Conservation (phyloP, 2,113 vertebrate genomes). For the Sinocyclocheilus anophthalmus region DNA sequence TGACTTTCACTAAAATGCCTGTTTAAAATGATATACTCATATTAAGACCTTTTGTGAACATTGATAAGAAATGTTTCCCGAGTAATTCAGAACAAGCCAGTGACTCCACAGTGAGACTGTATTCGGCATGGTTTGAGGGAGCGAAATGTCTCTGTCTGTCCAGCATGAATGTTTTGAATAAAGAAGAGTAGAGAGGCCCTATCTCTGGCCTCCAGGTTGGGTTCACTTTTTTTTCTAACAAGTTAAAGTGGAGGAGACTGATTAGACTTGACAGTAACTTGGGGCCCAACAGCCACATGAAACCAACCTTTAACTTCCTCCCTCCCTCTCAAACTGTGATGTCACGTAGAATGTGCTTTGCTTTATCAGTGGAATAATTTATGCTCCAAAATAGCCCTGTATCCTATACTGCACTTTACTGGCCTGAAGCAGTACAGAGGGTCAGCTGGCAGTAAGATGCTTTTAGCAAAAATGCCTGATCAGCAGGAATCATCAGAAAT, state of each 20-base stretch:
- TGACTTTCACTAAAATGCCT: background rate
- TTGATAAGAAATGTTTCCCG: background rate
- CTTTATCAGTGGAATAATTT: conserved; percentile 3
- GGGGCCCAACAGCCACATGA: background rate
- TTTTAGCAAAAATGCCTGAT: conserved; percentile 12
- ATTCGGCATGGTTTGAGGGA: background rate
- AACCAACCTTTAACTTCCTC: background rate
- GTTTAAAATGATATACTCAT: background rate
- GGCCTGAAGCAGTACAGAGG: background rate
- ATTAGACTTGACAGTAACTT: conserved; percentile 37
- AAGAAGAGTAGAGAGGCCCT: background rate
- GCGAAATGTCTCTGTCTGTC: background rate
- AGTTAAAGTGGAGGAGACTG: conserved; percentile 15
- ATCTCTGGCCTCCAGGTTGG: background rate
- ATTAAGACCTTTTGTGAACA: background rate
- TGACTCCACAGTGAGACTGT: background rate
- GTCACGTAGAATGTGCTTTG: conserved; percentile 4
- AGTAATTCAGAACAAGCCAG: background rate
- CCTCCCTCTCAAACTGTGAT: background rate
- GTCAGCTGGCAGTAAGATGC: conserved; percentile 12
- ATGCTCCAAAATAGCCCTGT: background rate
- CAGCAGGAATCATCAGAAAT: conserved; percentile 15
- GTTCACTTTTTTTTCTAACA: conserved; percentile 9
- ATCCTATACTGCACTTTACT: background rate
- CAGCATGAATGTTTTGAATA: background rate